Base-by-base conservation (phyloP, 1,140 invertebrate species). In the Helicoverpa armigera region DNA sequence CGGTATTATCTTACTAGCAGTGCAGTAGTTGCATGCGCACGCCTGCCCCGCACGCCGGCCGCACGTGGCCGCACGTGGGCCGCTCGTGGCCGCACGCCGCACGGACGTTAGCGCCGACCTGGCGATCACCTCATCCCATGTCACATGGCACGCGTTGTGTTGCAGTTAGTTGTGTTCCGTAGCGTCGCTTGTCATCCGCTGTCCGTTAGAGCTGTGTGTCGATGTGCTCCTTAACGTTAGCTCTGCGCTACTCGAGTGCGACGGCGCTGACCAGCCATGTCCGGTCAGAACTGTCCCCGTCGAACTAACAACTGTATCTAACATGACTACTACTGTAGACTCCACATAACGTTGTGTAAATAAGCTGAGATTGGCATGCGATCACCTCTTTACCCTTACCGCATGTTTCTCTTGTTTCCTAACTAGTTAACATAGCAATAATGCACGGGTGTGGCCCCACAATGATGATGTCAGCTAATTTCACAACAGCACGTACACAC, bases 361-460 rank as follows among this genome's bases (percentile, higher is more conserved):
- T 92, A 88, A 94, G 91, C 92, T 94, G 92, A 93, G 88, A 92
- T 92, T 90, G 92, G 90, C 93, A 93, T 88, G 86, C 91, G 91
- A 87, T 75, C 80, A 69, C 75, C 43, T 60, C 29, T n/a, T 53
- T 80, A 77, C 77, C 82, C 79, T 87, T 80, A 61, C 69, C 83
- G 91, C 91, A 92, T 92, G 89, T 84, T 67, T 86, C 76, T 56
- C 18, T 13, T 80, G 80, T 80, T 73, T 53, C 75, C 84, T 75
- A 56, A 75, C 69, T 51, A 84, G 18, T 81, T 16, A 7, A 85
- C 67, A 80, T 75, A 82, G 82, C 81, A 63, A 83, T 83, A 67
- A 29, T 50, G 86, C 89, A 92, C 80, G 18, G 74, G 72, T 81
- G 79, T 87, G 80, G 86, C 89, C 89, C 88, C 83, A 81, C 82